These are phyloP conservation scores for Odontesthes bonariensis DNA, from an alignment of 2,113 vertebrate genomes.

Conservation along the genomic window DNA sequence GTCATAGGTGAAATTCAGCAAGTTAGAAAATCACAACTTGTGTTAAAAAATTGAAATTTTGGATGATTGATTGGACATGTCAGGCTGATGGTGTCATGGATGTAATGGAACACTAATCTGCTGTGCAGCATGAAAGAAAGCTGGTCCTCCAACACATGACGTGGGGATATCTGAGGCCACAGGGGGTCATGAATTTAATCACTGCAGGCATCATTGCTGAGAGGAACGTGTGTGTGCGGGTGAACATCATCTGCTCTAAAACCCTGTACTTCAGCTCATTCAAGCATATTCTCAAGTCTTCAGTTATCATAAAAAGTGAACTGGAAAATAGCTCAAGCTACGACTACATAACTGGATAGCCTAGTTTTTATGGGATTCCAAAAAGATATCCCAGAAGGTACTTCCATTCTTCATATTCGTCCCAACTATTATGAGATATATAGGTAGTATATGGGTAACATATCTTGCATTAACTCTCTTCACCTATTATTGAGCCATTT, in stretches of 20 bases:
- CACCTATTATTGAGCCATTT: no score
- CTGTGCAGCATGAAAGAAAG: slow-evolving; percentile 34
- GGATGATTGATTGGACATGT: background rate
- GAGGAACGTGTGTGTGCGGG: slow-evolving; percentile 15
- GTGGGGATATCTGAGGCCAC: slow-evolving; percentile 43
- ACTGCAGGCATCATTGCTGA: slow-evolving; percentile 35
- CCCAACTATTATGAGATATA: no score
- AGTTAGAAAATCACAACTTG: background rate
- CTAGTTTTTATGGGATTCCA: background rate
- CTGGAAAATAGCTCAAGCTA: background rate
- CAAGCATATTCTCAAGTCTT: background rate
- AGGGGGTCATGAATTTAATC: slow-evolving; percentile 63
- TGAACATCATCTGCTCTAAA: slow-evolving; percentile 41
- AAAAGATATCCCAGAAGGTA: no score
- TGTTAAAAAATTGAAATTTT: background rate
- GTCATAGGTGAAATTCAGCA: slow-evolving; percentile 9
- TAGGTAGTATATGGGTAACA: no score
- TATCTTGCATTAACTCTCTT: no score
- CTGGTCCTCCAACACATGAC: slow-evolving; percentile 31
- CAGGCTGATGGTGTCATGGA: background rate
- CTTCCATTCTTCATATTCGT: no score
- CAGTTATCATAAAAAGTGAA: background rate
- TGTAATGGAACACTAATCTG: slow-evolving; percentile 47
- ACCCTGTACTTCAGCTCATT: background rate
- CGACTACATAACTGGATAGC: no score